Evolutionary conservation across 2,797 vertebrate genomes (phyloP), one percentile per base, ranked within the genome.

Genomic region (Hypotaenidia philippensis): DNA sequence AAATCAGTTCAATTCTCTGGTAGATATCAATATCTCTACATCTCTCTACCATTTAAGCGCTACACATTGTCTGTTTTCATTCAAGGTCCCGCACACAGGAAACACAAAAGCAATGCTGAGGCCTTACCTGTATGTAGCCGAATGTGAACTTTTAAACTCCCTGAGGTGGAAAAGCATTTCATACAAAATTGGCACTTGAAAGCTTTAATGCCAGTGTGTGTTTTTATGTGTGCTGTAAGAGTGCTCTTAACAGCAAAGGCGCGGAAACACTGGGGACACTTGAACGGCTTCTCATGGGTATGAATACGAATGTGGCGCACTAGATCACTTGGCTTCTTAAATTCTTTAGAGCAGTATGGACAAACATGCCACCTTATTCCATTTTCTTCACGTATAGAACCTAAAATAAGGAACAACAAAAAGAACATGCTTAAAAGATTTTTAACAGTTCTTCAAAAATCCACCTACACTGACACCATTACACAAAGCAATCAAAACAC

Each of bases 61-160:
- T 71, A 68, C 19, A 47, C 4, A 22, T 9, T 44, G 27, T 21
- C 11, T 44, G 71, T 65, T 45, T 63, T 41, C n/a, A 61, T 68
- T 38, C 26, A 60, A 75, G 16, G 25, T 65, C 61, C 77, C 47
- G 44, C 36, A 55, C 27, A 75, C 0, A 71, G 25, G 82, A 83
- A 15, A 66, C 3, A 68, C 10, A 11, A 22, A 44, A 44, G 41
- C 8, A 14, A 45, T 25, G 60, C 61, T 13, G 31, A 79, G 34
- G 18, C 23, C 97, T 89, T 96, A 99, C 99, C 99, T 97, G 99
- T 99, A 96, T 99, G 99, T 64, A 99, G 98, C 66, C 99, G 99
- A 97, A 99, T 99, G 97, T 99, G 99, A 91, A 99, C 99, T 97
- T 99, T 99, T 98, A 99, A 99, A 98, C 99, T 99, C 83, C 99